Base-by-base conservation (phyloP, 2,888 invertebrate genomes). In the Euphydryas editha region DNA sequence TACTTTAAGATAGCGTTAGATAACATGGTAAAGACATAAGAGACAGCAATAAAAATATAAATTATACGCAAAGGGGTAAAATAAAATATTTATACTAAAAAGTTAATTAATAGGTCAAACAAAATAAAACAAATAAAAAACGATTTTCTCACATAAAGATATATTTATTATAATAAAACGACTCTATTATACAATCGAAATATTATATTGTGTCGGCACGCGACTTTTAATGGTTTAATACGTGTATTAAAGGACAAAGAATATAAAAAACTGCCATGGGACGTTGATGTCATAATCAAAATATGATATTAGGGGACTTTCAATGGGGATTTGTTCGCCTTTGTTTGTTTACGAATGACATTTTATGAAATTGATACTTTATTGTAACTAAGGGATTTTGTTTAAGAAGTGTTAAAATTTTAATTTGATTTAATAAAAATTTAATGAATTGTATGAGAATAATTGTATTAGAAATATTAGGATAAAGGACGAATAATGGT, bases 241-340 rank as follows among this genome's bases (percentile, higher is more conserved):
- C 82, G 90, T 88, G 91, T 91, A 90, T 92, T 91, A 91, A 81
- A 78, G 81, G 75, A 88, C 87, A 91, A 90, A 74, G 66, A 86
- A 76, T 76, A 85, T 85, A 89, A 88, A 90, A 90, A 51, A 81
- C 84, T 84, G 85, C 54, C 15, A 54, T 36, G 83, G 81, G 89
- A 87, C 89, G 88, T 84, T 90, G 91, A 92, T 92, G 91, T 90
- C 88, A 88, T 90, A 90, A 92, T 92, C 90, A 89, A 92, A 92
- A 92, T 92, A 92, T 92, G 90, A 90, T 88, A 81, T 87, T 82
- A 72, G 77, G 81, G 82, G 86, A 81, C 81, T 68, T 71, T 44
- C 85, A 77, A 83, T 79, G 76, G 81, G 85, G 85, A 83, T 84
- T 83, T 77, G 66, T n/a, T 39, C 67, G 73, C 79, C 82, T 76